These are phyloP conservation scores for Drosophila kanapiae DNA, from an alignment of 1,140 invertebrate species.

Conservation along the genomic window DNA sequence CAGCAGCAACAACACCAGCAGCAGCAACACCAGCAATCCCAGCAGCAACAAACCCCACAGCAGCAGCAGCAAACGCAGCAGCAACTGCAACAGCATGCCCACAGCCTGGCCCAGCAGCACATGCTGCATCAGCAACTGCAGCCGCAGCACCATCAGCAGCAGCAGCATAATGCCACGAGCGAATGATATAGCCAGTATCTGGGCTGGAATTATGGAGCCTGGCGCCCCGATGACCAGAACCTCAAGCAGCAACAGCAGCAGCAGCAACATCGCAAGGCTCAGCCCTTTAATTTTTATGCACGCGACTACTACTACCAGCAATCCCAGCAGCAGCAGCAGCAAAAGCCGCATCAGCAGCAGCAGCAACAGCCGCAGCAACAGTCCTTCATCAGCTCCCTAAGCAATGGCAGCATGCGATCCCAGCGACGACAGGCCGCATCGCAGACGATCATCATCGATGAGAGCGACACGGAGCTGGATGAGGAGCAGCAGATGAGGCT, in stretches of 20 bases:
- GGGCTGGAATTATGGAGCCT: constrained; percentile 77
- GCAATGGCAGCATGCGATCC: constrained; percentile 59
- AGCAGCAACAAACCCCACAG: constrained; percentile 41
- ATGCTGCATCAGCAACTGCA: constrained; percentile 73
- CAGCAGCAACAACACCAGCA: constrained; percentile 70
- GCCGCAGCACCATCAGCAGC: constrained; percentile 75
- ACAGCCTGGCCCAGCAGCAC: constrained; percentile 74
- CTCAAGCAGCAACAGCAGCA: constrained; percentile 54
- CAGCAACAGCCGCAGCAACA: constrained; percentile 44
- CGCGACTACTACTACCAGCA: constrained; percentile 60
- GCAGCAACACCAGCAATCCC: constrained; percentile 83
- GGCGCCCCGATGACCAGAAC: constrained; percentile 71
- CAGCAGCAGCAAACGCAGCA: constrained; percentile 61
- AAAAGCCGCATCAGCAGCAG: constrained; percentile 46
- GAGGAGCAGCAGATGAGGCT: constrained; percentile 60
- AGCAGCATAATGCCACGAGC: constrained; percentile 80
- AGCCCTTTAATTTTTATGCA: constrained; percentile 58
- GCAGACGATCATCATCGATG: constrained; percentile 76
- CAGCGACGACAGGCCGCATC: constrained; percentile 16
- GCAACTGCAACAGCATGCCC: constrained; percentile 84
- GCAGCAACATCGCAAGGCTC: constrained; percentile 43
- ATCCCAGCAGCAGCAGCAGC: constrained; percentile 37
- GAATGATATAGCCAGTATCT: constrained; percentile 85
- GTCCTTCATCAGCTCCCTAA: constrained; percentile 22
- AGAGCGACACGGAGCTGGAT: constrained; percentile 72